A percentile compares a stretch with the other conserved stretches of the same genome.
Evolutionary conservation across 1,140 invertebrate genomes (phyloP).

Genomic region (Episyrphus balteatus): DNA sequence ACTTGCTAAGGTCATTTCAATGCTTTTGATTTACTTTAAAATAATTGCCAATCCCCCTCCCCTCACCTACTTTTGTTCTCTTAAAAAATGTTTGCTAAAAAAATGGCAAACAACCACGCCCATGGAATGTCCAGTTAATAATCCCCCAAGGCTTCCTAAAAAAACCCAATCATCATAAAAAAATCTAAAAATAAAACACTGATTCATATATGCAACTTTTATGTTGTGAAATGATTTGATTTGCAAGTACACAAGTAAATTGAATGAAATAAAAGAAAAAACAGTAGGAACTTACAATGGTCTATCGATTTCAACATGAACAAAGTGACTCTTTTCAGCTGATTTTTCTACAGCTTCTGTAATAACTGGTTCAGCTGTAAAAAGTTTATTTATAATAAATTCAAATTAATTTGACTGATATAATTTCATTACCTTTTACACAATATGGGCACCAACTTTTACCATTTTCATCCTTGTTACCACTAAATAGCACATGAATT

Average conservation of each 20-base stretch:
- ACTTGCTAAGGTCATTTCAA: too few species aligned
- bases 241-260: not conserved
- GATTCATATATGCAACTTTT: too few species aligned
- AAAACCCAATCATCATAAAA: too few species aligned
- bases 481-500: constrained; percentile 53
- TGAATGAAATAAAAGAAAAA: not conserved
- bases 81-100: too few species aligned
- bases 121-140: too few species aligned
- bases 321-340: constrained; percentile 46
- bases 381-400: constrained; percentile 5
- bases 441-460: constrained; percentile 65
- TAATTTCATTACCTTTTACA: constrained; percentile 44
- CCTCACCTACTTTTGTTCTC: too few species aligned
- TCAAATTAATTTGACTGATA: not conserved
- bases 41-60: too few species aligned
- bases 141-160: too few species aligned
- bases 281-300: constrained; percentile 26
- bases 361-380: constrained; percentile 50
- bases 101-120: too few species aligned
- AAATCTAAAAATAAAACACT: too few species aligned
- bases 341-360: constrained; percentile 46
- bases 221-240: too few species aligned
- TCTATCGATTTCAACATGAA: constrained; percentile 60
- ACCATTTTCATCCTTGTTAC: constrained; percentile 51
- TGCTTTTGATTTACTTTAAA: too few species aligned